Conservation (phyloP, 1,140 invertebrate species). For the Acromyrmex echinatior region DNA sequence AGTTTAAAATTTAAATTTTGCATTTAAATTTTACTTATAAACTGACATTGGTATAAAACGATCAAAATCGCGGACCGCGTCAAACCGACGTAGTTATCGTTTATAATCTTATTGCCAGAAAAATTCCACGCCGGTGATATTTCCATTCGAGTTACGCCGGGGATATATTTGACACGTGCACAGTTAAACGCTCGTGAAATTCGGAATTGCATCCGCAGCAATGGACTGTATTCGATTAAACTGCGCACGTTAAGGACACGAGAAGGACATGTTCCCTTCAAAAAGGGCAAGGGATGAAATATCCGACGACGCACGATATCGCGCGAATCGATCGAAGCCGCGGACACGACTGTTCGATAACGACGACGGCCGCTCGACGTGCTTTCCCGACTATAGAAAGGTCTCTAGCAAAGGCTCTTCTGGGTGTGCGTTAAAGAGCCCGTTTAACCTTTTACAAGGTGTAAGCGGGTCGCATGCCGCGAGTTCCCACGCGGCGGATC, state of each 20-base stretch:
- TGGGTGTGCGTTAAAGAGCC: slow-evolving; percentile 78
- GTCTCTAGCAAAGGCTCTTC: slow-evolving; percentile 64
- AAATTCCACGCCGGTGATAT: not conserved
- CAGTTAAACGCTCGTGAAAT: slow-evolving; percentile 9
- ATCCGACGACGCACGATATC: slow-evolving; percentile 65
- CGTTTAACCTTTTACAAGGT: slow-evolving; percentile 79
- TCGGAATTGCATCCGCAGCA: slow-evolving; percentile 1
- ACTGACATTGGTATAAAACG: not conserved
- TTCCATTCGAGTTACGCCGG: not conserved
- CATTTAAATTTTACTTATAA: not conserved
- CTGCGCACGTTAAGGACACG: not conserved
- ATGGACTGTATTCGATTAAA: not conserved
- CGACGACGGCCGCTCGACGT: slow-evolving; percentile 69
- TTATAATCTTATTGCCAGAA: slow-evolving; percentile 1
- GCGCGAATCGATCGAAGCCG: slow-evolving; percentile 66
- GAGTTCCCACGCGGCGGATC: slow-evolving; percentile 77
- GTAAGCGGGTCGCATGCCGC: slow-evolving; percentile 76
- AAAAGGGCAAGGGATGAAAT: slow-evolving; percentile 23
- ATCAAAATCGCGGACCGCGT: not conserved
- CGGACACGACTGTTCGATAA: slow-evolving; percentile 72
- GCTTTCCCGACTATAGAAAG: slow-evolving; percentile 75
- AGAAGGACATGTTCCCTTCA: not conserved
- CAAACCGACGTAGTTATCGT: not conserved
- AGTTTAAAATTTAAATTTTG: not conserved
- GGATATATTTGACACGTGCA: not conserved